Percentiles rank a stretch among this genome's conserved stretches.
Evolutionary conservation across 1,140 invertebrate species (phyloP).

Genomic region (Aphidius gifuensis): DNA sequence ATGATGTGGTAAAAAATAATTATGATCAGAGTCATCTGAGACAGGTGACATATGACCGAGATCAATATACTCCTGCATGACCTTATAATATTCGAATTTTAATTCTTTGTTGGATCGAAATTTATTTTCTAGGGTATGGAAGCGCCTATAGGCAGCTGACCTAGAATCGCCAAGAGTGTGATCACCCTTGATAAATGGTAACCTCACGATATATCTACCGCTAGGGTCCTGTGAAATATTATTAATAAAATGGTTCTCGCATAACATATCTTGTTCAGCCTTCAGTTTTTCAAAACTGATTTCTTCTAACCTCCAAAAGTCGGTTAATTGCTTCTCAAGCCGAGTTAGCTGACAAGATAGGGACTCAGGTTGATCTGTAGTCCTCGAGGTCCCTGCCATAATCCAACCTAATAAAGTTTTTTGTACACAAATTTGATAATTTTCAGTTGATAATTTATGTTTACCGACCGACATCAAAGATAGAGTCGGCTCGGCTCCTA

Average conservation of each 20-base stretch:
- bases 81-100: slow-evolving; percentile 18
- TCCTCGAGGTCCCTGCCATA: slow-evolving; percentile 6
- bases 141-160: slow-evolving; percentile 13
- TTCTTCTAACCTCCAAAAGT: slow-evolving; percentile 8
- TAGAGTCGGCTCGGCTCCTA: slow-evolving; percentile 21
- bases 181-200: slow-evolving; percentile 17
- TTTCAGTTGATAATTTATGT: slow-evolving; percentile 14
- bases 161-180: slow-evolving; percentile 21
- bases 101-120: slow-evolving; percentile 20
- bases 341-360: too few species aligned
- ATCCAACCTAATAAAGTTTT: slow-evolving; percentile 24
- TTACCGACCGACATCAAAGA: slow-evolving; percentile 21
- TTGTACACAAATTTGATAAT: slow-evolving; percentile 14
- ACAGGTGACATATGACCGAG: slow-evolving; percentile 30
- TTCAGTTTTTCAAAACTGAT: background rate
- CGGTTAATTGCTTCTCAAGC: too few species aligned
- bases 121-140: background rate
- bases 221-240: slow-evolving; percentile 3
- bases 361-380: too few species aligned
- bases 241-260: slow-evolving; percentile 20
- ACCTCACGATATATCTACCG: slow-evolving; percentile 18
- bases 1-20: slow-evolving; percentile 41
- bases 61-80: slow-evolving; percentile 35
- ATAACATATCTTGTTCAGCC: slow-evolving; percentile 4
- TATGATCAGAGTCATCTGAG: slow-evolving; percentile 1